phyloP scores from a whole-genome alignment of 2,113 vertebrate species.

The Gymnobelideus leadbeateri region DNA sequence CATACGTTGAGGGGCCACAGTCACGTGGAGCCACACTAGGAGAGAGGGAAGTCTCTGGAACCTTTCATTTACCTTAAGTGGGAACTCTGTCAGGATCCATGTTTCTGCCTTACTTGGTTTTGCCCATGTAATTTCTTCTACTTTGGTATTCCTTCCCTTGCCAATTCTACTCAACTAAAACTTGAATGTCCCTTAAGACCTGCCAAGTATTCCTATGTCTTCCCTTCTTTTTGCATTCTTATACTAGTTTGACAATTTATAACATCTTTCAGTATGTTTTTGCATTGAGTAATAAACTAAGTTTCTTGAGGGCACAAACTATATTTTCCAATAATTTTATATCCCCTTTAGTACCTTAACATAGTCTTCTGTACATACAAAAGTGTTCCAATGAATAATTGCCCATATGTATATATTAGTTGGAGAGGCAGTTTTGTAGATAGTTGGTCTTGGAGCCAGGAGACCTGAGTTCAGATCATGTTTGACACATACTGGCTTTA shows the following conservation, averaged over 20 bases:
- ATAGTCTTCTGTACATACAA: neutral
- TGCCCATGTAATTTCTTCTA: conserved; percentile 11
- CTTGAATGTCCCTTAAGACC: neutral
- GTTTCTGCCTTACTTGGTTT: neutral
- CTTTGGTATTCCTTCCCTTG: neutral
- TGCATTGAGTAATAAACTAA: neutral
- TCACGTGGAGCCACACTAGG: neutral
- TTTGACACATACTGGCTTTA: neutral
- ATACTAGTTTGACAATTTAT: neutral
- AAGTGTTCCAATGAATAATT: neutral
- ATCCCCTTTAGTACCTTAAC: neutral
- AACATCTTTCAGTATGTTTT: neutral
- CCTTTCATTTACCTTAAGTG: neutral
- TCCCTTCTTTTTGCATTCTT: neutral
- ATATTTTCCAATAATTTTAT: neutral
- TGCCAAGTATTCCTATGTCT: neutral
- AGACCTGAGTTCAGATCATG: neutral
- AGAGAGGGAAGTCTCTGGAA: neutral
- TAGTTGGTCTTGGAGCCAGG: too few relatives aligned
- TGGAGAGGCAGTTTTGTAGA: neutral
- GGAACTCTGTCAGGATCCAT: neutral
- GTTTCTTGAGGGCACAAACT: neutral
- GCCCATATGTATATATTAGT: neutral
- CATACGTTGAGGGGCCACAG: too few relatives aligned
- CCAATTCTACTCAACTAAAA: conserved; percentile 12